Percentiles rank a stretch among this genome's conserved stretches.
These are phyloP conservation scores for Dolichallabes microphthalmus DNA, from an alignment of 2,113 vertebrate genomes.

Conservation along the genomic window DNA sequence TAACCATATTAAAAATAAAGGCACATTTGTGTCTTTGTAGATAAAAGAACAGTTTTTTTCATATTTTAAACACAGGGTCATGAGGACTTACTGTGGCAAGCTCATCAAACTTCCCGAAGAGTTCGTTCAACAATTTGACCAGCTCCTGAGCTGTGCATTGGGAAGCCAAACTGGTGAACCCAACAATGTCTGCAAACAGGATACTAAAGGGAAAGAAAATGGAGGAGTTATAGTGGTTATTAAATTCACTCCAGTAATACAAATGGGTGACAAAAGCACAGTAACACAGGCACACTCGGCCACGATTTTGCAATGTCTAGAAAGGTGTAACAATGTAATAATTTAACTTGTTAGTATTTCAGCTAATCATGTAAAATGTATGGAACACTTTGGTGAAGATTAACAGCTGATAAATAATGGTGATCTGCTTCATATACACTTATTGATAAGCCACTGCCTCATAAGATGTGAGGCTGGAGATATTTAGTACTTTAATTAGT, in stretches of 20 bases:
- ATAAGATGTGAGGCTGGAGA: neutral
- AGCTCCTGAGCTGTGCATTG: constrained; percentile 98
- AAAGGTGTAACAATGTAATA: neutral
- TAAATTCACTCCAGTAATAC: neutral
- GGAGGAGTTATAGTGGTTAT: constrained; percentile 8
- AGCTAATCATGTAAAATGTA: neutral
- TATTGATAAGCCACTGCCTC: neutral
- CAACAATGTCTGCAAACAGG: constrained; percentile 97
- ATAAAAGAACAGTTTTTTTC: neutral
- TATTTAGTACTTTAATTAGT: neutral
- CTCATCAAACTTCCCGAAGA: constrained; percentile 98
- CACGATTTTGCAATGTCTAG: neutral
- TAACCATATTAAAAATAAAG: constrained; percentile 12
- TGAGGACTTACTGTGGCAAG: constrained; percentile 87
- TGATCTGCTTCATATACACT: neutral
- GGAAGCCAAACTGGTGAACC: constrained; percentile 94
- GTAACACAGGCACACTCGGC: neutral
- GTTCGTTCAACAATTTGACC: constrained; percentile 95
- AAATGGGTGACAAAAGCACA: neutral
- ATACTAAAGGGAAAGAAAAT: constrained; percentile 76
- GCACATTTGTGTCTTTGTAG: neutral
- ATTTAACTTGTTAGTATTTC: neutral
- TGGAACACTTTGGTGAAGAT: neutral
- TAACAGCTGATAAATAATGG: neutral
- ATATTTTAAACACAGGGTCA: constrained; percentile 6